phyloP scores from a whole-genome alignment of 1,140 invertebrate species.

The Antheraea mylitta region DNA sequence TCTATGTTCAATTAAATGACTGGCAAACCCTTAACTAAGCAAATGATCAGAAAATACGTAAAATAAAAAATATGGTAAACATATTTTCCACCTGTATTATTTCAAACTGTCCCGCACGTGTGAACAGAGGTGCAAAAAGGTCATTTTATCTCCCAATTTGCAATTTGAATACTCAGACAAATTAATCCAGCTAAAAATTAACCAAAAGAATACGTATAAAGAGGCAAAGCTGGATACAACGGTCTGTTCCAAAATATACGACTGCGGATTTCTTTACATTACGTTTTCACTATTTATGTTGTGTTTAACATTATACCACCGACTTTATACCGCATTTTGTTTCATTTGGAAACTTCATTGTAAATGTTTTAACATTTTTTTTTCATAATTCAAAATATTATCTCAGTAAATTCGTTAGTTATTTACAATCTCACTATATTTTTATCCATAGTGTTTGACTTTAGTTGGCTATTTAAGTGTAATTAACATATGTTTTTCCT shows the following conservation, averaged over 20 bases:
- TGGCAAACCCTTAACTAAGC: too few relatives aligned
- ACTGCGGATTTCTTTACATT: conserved; percentile 52
- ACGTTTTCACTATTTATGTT: conserved; percentile 26
- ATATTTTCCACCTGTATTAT: background rate
- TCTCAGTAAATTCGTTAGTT: background rate
- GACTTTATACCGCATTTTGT: background rate
- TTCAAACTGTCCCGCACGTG: background rate
- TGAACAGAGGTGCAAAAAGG: conserved; percentile 45
- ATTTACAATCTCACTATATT: background rate
- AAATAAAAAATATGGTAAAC: background rate
- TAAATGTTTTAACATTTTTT: conserved; percentile 15
- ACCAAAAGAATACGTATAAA: conserved; percentile 61
- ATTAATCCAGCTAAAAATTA: conserved; percentile 74
- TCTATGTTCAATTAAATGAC: too few relatives aligned
- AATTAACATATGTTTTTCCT: too few relatives aligned
- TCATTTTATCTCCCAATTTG: conserved; percentile 73
- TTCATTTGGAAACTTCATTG: background rate
- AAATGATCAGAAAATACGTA: too few relatives aligned
- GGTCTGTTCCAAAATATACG: conserved; percentile 60
- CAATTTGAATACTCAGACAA: conserved; percentile 76
- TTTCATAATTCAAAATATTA: background rate
- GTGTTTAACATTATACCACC: conserved; percentile 5
- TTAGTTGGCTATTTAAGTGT: too few relatives aligned
- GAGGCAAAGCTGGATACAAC: conserved; percentile 53
- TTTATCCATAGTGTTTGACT: background rate